These are phyloP conservation scores for Jacana jacana DNA, from an alignment of 2,113 vertebrate species.

Conservation along the genomic window DNA sequence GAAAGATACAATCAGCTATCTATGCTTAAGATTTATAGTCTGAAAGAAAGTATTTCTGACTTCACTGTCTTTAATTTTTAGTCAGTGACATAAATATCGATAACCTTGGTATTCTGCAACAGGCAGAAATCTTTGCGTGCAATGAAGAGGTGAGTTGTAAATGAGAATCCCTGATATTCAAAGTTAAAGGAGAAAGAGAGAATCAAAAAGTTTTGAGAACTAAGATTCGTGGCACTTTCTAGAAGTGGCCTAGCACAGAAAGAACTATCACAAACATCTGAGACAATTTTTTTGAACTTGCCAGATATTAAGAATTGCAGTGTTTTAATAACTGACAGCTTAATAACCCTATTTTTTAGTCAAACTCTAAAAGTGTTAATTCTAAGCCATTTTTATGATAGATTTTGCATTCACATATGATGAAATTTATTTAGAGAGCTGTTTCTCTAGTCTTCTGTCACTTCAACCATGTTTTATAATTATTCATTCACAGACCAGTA, in stretches of 20 bases:
- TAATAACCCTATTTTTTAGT: not conserved
- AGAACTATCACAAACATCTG: not conserved
- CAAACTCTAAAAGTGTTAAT: not conserved
- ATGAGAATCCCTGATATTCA: not conserved
- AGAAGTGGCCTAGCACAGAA: not conserved
- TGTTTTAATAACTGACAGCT: not conserved
- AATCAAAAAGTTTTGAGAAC: not conserved
- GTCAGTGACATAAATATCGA: not conserved
- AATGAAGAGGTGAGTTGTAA: not conserved
- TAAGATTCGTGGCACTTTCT: not conserved
- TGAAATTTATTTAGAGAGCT: not conserved
- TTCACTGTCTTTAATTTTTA: not conserved
- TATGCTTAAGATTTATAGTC: not conserved
- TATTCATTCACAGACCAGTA: not conserved
- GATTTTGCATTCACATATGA: not conserved
- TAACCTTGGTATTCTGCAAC: not conserved
- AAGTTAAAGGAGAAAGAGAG: not conserved
- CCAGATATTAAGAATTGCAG: not conserved
- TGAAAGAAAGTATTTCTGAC: not conserved
- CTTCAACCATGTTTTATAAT: not conserved
- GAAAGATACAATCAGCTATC: not conserved
- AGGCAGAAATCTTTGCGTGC: not conserved
- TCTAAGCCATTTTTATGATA: not conserved
- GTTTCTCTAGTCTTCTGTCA: not conserved
- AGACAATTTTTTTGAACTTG: not conserved